These are phyloP conservation scores for Pristionchus mayeri DNA, from an alignment of 2,888 invertebrate species.

Conservation along the genomic window DNA sequence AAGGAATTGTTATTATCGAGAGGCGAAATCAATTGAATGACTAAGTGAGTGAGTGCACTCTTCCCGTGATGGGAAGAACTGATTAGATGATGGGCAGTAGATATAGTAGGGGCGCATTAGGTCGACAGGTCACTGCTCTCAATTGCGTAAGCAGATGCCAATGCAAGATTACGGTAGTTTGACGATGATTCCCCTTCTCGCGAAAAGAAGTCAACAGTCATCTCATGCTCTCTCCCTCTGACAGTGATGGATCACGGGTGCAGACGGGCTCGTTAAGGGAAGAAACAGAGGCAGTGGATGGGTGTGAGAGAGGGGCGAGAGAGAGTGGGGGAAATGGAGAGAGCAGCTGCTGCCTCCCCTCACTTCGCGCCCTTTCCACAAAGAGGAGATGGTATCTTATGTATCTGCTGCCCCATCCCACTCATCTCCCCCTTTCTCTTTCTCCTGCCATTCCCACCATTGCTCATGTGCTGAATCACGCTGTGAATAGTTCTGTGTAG, in stretches of 20 bases:
- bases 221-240: too few relatives aligned
- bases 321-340: background rate
- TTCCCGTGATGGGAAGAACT: background rate
- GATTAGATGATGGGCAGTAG: background rate
- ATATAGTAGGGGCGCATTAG: slow-evolving; percentile 2
- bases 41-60: background rate
- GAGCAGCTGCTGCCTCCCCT: background rate
- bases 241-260: slow-evolving; percentile 2
- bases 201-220: background rate
- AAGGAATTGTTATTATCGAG: slow-evolving; percentile 7
- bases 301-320: background rate
- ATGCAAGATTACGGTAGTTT: background rate
- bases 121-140: background rate
- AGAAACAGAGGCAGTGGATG: slow-evolving; percentile 10
- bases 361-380: slow-evolving; percentile 7
- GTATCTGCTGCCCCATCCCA: background rate
- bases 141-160: background rate
- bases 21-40: slow-evolving; percentile 14
- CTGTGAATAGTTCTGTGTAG: background rate
- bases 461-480: slow-evolving; percentile 13
- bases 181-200: background rate
- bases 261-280: background rate
- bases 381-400: slow-evolving; percentile 18
- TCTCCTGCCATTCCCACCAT: slow-evolving; percentile 15
- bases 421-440: background rate